phyloP scores from a whole-genome alignment of 2,888 invertebrate species.

The Argyra leucocephala region DNA sequence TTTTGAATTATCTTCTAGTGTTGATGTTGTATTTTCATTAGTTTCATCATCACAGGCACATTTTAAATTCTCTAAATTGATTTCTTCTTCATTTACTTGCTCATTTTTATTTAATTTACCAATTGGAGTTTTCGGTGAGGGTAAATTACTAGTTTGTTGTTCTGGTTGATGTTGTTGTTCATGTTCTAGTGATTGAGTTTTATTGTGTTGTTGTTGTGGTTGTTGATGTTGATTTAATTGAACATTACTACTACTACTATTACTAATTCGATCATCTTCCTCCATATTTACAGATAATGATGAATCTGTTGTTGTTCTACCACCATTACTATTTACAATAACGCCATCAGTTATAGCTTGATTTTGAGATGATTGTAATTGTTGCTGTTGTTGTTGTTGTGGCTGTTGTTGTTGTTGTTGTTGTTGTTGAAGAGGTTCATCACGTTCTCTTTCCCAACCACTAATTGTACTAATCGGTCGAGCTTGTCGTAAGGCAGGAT shows the following conservation, averaged over 20 bases:
- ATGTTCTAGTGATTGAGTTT: conserved; percentile 16
- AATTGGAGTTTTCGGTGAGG: conserved; percentile 22
- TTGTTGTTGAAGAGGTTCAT: conserved; percentile 35
- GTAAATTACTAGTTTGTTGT: conserved; percentile 23
- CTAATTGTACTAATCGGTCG: conserved; percentile 93
- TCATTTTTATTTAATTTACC: conserved; percentile 24
- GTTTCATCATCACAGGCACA: conserved; percentile 28
- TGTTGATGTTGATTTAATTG: conserved; percentile 25
- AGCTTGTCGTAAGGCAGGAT: conserved; percentile 84
- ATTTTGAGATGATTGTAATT: conserved; percentile 15
- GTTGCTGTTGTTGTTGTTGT: conserved; percentile 32
- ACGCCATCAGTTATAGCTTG: conserved; percentile 9
- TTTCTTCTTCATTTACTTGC: conserved; percentile 27
- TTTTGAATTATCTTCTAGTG: conserved; percentile 15
- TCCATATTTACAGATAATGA: background rate
- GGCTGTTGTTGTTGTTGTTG: conserved; percentile 22
- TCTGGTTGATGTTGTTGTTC: conserved; percentile 17
- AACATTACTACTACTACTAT: conserved; percentile 23
- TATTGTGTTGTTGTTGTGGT: conserved; percentile 25
- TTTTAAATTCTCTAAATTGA: conserved; percentile 27
- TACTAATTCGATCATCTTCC: conserved; percentile 26
- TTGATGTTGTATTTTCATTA: conserved; percentile 12
- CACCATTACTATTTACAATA: conserved; percentile 30
- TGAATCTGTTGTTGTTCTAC: conserved; percentile 13
- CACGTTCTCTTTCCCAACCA: conserved; percentile 73